Conservation (phyloP, 2,888 invertebrate species). For the Drosophila anomelani region DNA sequence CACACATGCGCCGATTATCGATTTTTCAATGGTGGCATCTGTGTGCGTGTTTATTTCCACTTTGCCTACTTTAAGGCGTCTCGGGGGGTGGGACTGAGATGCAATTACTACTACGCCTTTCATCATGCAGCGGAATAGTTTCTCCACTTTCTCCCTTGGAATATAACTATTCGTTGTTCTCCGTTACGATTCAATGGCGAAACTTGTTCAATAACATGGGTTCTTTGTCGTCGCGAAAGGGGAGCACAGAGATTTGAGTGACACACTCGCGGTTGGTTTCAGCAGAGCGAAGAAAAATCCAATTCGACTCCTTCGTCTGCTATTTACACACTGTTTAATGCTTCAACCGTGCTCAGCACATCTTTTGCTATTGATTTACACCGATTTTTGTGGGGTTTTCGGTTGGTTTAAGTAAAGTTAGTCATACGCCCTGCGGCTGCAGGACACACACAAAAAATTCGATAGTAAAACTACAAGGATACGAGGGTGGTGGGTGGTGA, state of each 20-base stretch:
- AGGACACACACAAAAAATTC: conserved; percentile 60
- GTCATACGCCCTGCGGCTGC: conserved; percentile 51
- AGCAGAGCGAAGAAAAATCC: conserved; percentile 9
- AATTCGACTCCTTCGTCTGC: conserved; percentile 15
- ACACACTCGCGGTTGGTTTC: conserved; percentile 22
- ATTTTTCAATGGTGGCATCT: conserved; percentile 63
- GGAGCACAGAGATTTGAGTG: conserved; percentile 20
- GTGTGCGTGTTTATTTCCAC: conserved; percentile 34
- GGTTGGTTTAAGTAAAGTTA: conserved; percentile 41
- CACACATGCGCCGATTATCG: conserved; percentile 54
- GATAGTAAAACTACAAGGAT: conserved; percentile 71
- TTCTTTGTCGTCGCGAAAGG: conserved; percentile 8
- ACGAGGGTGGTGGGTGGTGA: conserved; percentile 39
- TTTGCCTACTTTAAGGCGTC: conserved; percentile 67
- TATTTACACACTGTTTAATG: conserved; percentile 3
- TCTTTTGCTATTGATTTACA: conserved; percentile 20
- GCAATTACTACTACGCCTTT: conserved; percentile 27
- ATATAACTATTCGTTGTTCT: conserved; percentile 16
- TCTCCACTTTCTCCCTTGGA: not conserved
- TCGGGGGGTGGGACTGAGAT: conserved; percentile 9
- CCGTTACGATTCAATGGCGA: not conserved
- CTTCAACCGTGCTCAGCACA: conserved; percentile 1
- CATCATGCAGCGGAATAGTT: conserved; percentile 21
- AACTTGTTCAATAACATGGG: not conserved
- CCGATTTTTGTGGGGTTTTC: conserved; percentile 40